Evolutionary conservation across 2,797 vertebrate species (phyloP).

Genomic region (Crenichthys baileyi): DNA sequence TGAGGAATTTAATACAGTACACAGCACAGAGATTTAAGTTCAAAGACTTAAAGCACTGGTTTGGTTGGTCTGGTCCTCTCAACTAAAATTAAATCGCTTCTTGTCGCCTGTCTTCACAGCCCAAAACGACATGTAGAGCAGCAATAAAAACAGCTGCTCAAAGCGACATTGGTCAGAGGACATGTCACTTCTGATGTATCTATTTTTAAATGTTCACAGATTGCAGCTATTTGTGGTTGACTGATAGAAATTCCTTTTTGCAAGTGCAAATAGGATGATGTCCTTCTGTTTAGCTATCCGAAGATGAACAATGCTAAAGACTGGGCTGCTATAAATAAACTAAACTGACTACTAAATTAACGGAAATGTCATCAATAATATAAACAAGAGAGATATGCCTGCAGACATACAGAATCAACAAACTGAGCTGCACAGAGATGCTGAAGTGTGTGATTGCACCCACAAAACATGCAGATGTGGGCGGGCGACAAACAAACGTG

Average conservation of each 20-base stretch:
- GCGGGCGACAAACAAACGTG: conserved; percentile 19
- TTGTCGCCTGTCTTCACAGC: conserved; percentile 22
- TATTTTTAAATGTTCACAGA: conserved; percentile 30
- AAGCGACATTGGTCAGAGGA: conserved; percentile 37
- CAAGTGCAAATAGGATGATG: conserved; percentile 37
- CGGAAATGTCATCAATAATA: conserved; percentile 77
- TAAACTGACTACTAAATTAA: conserved; percentile 55
- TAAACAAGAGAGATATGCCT: conserved; percentile 64
- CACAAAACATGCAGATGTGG: conserved; percentile 27
- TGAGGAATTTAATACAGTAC: conserved; percentile 12
- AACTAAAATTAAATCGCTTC: conserved; percentile 63
- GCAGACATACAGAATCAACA: conserved; percentile 35
- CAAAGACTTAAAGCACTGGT: conserved; percentile 28
- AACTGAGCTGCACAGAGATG: conserved; percentile 15
- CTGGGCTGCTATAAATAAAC: conserved; percentile 71
- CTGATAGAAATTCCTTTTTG: conserved; percentile 38
- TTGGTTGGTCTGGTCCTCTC: conserved; percentile 41
- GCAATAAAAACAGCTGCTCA: conserved; percentile 59
- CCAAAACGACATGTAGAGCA: conserved; percentile 35
- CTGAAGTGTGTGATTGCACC: conserved; percentile 9
- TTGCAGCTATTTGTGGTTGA: conserved; percentile 29
- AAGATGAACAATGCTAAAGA: conserved; percentile 53
- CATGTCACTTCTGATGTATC: conserved; percentile 28
- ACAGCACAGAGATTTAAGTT: conserved; percentile 15
- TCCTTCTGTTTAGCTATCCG: conserved; percentile 23